Evolutionary conservation across 2,797 vertebrate species (phyloP).

Genomic region (Melanogrammus aeglefinus): DNA sequence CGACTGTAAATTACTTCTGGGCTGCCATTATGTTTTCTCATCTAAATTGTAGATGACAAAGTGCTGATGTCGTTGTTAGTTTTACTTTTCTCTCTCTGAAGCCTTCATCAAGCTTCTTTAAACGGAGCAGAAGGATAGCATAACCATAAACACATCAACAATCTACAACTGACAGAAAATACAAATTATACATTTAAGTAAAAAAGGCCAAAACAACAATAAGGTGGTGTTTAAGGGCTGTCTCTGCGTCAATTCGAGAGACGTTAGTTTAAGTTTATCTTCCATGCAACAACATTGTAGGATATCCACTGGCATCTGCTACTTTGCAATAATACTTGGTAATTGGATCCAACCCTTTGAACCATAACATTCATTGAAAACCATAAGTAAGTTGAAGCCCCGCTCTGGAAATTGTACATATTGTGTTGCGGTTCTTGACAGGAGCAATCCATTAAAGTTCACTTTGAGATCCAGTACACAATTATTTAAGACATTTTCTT

Average conservation of each 20-base stretch:
- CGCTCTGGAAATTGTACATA: neutral
- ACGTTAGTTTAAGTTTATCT: neutral
- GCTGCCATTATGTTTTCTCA: slow-evolving; percentile 37
- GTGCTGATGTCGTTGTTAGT: slow-evolving; percentile 23
- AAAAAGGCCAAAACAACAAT: neutral
- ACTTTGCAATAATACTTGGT: slow-evolving; percentile 11
- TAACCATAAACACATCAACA: neutral
- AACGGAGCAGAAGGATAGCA: neutral
- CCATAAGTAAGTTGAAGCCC: neutral
- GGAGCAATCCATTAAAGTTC: slow-evolving; percentile 39
- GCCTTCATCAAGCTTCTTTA: neutral
- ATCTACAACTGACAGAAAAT: neutral
- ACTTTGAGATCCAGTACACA: slow-evolving; percentile 22
- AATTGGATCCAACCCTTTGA: neutral
- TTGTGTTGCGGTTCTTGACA: slow-evolving; percentile 11
- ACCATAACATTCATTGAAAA: neutral
- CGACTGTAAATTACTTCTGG: slow-evolving; percentile 55
- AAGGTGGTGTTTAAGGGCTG: neutral
- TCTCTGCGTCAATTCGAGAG: neutral
- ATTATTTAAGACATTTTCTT: slow-evolving; percentile 37
- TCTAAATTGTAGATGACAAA: slow-evolving; percentile 31
- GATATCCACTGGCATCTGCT: neutral
- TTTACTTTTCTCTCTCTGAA: slow-evolving; percentile 15
- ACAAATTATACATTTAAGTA: neutral
- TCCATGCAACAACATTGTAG: neutral